phyloP scores from a whole-genome alignment of 2,113 vertebrate species.

The Sterrhoptilus dennistouni region DNA sequence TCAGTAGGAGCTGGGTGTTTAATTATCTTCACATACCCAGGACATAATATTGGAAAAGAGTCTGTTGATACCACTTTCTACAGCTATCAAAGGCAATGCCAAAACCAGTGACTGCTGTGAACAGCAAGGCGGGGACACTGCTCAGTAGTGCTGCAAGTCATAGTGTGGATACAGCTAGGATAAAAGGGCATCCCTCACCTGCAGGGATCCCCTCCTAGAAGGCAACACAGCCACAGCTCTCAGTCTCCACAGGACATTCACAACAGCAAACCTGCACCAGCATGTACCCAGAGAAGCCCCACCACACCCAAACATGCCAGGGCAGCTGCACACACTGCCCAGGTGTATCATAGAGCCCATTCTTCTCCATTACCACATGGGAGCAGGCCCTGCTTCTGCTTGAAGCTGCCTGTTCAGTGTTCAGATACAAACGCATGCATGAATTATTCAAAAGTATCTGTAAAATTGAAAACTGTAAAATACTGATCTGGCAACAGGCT shows the following conservation, averaged over 20 bases:
- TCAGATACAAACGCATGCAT: not conserved
- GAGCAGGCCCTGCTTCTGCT: not conserved
- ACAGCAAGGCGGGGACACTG: not conserved
- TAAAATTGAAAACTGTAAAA: constrained; percentile 7
- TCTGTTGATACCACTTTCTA: not conserved
- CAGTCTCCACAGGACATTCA: not conserved
- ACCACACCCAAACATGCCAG: not conserved
- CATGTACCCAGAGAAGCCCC: not conserved
- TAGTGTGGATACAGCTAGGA: not conserved
- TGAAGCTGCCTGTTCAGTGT: not conserved
- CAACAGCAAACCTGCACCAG: not conserved
- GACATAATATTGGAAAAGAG: not conserved
- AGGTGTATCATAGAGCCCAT: not conserved
- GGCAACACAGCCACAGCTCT: rapidly evolving
- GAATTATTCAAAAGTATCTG: not conserved
- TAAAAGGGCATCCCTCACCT: not conserved
- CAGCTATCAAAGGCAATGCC: not conserved
- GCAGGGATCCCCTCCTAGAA: not conserved
- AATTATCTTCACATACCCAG: not conserved
- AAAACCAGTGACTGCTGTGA: not conserved
- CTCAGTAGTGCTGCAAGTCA: not conserved
- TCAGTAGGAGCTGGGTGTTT: not conserved
- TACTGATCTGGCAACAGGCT: not conserved
- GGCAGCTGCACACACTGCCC: not conserved
- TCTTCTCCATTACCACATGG: not conserved